Percentiles rank a stretch among this genome's conserved stretches.
phyloP scores from a whole-genome alignment of 2,113 vertebrate genomes.

The Poecilia latipinna region DNA sequence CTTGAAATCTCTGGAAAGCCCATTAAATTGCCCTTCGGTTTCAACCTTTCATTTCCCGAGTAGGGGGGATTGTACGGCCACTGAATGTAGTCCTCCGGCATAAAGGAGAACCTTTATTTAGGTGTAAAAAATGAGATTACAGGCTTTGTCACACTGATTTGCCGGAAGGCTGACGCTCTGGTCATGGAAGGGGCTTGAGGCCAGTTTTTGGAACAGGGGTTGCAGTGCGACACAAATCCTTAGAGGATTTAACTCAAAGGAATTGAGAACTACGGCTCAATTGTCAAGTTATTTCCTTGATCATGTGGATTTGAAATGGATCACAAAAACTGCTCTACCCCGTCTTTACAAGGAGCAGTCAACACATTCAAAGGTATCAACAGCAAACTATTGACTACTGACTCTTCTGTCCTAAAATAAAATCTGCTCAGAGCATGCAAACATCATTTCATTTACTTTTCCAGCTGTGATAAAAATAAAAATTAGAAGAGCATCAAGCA shows the following conservation, averaged over 20 bases:
- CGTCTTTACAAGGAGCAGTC: constrained; percentile 33
- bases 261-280: constrained; percentile 17
- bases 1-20: constrained; percentile 11
- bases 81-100: constrained; percentile 60
- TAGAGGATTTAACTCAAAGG: constrained; percentile 25
- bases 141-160: constrained; percentile 56
- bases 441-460: constrained; percentile 23
- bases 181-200: constrained; percentile 27
- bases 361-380: constrained; percentile 57
- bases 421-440: constrained; percentile 3
- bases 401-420: constrained; percentile 20
- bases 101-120: constrained; percentile 34
- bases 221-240: constrained; percentile 32
- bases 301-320: constrained; percentile 38
- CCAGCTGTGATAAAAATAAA: constrained; percentile 8
- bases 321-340: constrained; percentile 24
- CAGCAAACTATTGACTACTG: constrained; percentile 28
- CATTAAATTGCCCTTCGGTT: constrained; percentile 31
- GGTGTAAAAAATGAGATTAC: constrained; percentile 51
- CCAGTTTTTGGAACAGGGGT: constrained; percentile 29
- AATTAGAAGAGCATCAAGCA: constrained; percentile 20
- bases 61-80: constrained; percentile 41
- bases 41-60: constrained; percentile 28
- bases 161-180: constrained; percentile 40
- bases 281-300: constrained; percentile 29